A percentile compares a stretch with the other conserved stretches of the same genome.
Evolutionary conservation across 1,140 invertebrate genomes (phyloP).

Genomic region (Hylyphantes graminicola): DNA sequence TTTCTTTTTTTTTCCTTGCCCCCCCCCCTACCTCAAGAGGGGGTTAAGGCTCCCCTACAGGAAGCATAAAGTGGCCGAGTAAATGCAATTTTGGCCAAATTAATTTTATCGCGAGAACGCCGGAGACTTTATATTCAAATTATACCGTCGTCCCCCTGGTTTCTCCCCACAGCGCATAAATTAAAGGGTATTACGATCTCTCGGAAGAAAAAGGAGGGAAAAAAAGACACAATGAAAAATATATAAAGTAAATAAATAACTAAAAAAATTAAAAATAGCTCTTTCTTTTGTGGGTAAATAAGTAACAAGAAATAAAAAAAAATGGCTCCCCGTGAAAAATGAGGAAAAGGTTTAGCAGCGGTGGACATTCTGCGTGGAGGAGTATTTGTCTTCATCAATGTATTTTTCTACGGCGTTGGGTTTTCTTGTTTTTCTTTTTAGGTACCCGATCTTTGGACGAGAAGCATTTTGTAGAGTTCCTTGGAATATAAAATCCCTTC

Average conservation of each 20-base stretch:
- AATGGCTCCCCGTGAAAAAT: slow-evolving; percentile 49
- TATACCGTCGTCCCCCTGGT: slow-evolving; percentile 41
- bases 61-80: slow-evolving; percentile 58
- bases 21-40: slow-evolving; percentile 42
- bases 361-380: slow-evolving; percentile 52
- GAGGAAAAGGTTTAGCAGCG: slow-evolving; percentile 49
- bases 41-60: slow-evolving; percentile 53
- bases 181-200: slow-evolving; percentile 54
- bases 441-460: slow-evolving; percentile 5
- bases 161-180: slow-evolving; percentile 54
- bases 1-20: slow-evolving; percentile 12
- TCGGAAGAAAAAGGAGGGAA: neutral
- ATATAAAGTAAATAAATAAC: slow-evolving; percentile 2
- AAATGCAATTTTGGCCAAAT: slow-evolving; percentile 61
- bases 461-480: slow-evolving; percentile 21
- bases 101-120: slow-evolving; percentile 57
- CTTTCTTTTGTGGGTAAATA: slow-evolving; percentile 41
- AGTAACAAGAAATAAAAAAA: slow-evolving; percentile 56
- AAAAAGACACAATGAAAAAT: slow-evolving; percentile 39
- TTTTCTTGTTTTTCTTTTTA: slow-evolving; percentile 22
- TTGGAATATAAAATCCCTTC: slow-evolving; percentile 9
- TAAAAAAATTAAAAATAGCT: slow-evolving; percentile 51
- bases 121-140: slow-evolving; percentile 57
- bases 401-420: slow-evolving; percentile 33
- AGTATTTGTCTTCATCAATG: slow-evolving; percentile 57